Base-by-base conservation (phyloP, 2,797 vertebrate genomes). In the Otus scops region DNA sequence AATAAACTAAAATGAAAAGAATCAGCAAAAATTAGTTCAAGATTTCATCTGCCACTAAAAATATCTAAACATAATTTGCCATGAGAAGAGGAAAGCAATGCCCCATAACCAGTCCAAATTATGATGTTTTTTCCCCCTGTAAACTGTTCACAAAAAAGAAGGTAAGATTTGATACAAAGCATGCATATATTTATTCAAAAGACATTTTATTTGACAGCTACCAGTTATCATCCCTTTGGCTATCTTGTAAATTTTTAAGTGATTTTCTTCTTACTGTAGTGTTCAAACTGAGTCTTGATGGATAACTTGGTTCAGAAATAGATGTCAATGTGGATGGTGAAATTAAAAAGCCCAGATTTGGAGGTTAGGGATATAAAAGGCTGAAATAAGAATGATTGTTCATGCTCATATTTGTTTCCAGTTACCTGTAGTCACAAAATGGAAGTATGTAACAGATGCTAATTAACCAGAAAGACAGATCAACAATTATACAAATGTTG, bases 21-120 rank as follows among this genome's bases (percentile, higher is more conserved):
- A 92, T 79, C 43, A 92, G 69, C 7, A 96, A 76, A 97, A 94
- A 74, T 48, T 50, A 64, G 26, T 56, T 82, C 32, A 82, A 80
- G 61, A 87, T 89, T 81, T 81, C 32, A 64, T 53, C 38, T 81
- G 47, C 9, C 18, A 59, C 15, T 45, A 84, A 87, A 63, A 96
- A 14, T 28, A 26, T 59, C 57, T 75, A 54, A 57, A 51, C 3
- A 48, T 51, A 85, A 74, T 83, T 91, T 95, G 34, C 20, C n/a
- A 83, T 34, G 45, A 68, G 27, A 90, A 47, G 53, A 81, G 4
- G 43, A 57, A 54, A 81, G 3, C 34, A 60, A 59, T 34, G 5
- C 2, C 13, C 57, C 18, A 51, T 43, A 81, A 79, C 3, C 24
- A 57, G 3, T 36, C 56, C 23, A 89, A 85, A 79, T 67, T 82